Evolutionary conservation across 2,113 vertebrate genomes (phyloP).

Genomic region (Corythoichthys haematopterus): DNA sequence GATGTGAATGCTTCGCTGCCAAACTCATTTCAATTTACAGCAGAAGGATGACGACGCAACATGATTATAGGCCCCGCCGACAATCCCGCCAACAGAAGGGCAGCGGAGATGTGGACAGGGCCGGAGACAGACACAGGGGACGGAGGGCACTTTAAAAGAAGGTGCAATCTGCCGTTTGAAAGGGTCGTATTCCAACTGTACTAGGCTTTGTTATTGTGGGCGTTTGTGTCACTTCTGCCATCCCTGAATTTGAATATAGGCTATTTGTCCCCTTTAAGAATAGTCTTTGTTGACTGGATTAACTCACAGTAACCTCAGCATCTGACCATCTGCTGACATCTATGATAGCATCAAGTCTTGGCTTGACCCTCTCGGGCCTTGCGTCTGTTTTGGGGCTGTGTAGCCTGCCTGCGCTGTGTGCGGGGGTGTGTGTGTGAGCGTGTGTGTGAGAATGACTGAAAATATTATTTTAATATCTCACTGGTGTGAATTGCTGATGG

Average conservation of each 20-base stretch:
- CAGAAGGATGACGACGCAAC: no score
- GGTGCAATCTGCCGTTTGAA: no score
- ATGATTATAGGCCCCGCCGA: no score
- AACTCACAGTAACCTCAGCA: slow-evolving; percentile 8
- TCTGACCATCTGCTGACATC: slow-evolving; percentile 23
- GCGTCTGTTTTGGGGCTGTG: slow-evolving; percentile 16
- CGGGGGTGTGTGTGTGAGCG: background rate
- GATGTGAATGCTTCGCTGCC: no score
- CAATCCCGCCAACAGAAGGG: no score
- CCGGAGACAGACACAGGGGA: no score
- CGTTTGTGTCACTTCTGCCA: background rate
- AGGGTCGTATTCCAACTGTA: background rate
- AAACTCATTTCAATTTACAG: no score
- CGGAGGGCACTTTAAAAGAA: background rate
- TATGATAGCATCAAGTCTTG: slow-evolving; percentile 23
- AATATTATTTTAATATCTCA: slow-evolving; percentile 77
- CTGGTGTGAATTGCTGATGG: slow-evolving; percentile 77
- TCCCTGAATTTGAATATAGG: background rate
- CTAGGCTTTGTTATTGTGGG: no score
- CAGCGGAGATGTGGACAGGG: no score
- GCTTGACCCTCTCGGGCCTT: slow-evolving; percentile 12
- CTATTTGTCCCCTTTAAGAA: background rate
- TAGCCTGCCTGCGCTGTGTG: slow-evolving; percentile 14
- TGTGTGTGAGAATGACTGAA: slow-evolving; percentile 46
- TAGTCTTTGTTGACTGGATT: slow-evolving; percentile 4